These are phyloP conservation scores for Todiramphus saurophagus DNA, from an alignment of 2,113 vertebrate genomes.

Conservation along the genomic window DNA sequence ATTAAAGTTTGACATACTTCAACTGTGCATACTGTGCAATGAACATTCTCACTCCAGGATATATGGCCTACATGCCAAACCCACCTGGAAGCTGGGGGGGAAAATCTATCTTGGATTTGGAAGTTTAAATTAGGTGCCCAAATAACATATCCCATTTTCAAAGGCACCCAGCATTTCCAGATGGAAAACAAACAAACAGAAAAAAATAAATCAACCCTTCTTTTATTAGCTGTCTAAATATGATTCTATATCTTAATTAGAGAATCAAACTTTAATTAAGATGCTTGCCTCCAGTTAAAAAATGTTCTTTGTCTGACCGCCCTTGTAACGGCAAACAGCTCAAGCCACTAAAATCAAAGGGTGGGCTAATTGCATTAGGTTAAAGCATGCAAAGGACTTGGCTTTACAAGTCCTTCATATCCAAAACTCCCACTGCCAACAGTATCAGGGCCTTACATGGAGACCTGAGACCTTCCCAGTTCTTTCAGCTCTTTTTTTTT, in stretches of 20 bases:
- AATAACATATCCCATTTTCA: background rate
- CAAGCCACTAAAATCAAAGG: conserved; percentile 5
- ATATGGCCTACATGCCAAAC: background rate
- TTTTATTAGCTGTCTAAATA: background rate
- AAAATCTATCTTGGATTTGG: background rate
- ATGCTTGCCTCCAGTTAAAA: background rate
- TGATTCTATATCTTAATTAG: background rate
- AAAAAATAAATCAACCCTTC: background rate
- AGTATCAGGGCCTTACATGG: background rate
- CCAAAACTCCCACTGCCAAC: background rate
- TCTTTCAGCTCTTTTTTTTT: conserved; percentile 3
- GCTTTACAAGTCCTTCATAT: background rate
- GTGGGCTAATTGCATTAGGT: background rate
- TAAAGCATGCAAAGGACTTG: background rate
- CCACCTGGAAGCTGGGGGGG: background rate
- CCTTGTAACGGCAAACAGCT: background rate
- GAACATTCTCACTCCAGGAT: background rate
- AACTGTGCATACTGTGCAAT: background rate
- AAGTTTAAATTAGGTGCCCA: background rate
- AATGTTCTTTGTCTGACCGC: background rate
- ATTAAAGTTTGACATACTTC: background rate
- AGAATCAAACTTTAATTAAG: conserved; percentile 8
- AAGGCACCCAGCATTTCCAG: background rate
- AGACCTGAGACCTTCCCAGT: background rate
- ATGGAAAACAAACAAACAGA: background rate